Base-by-base conservation (phyloP, 2,888 invertebrate species). In the Drosophila ustulata region DNA sequence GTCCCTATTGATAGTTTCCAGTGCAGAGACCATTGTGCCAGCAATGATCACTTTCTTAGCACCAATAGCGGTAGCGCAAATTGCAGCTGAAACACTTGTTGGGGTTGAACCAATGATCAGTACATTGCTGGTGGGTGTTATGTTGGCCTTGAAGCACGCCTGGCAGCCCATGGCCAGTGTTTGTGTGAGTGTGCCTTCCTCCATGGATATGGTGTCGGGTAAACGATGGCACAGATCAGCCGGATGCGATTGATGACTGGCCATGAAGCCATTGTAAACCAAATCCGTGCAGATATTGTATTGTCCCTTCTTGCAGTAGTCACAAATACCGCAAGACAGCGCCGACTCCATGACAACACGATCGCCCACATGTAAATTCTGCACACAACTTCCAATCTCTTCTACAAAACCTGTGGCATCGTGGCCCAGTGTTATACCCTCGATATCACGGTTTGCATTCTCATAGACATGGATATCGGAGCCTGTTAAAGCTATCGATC, bases 271-370 rank as follows among this genome's bases (percentile, higher is more conserved):
- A 25, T 86, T 88, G 53, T 88, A 91, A 3, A 77, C 66, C 53
- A 91, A 67, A 2, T 87, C 74, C 1, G 71, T 39, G 37, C 91
- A 91, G 43, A 92, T 81, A 59, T 91, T 92, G 66, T 91, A 91
- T 0, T 71, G 56, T 0, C 91, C 91, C 0, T 56, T 66, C 41
- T 97, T 97, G 93, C 99, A 99, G 91, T 94, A 95, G 58, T 94
- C 93, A 91, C 99, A 99, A 58, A 93, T 93, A 51, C 97, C 94
- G 90, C 99, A 99, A 4, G 96, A 95, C 53, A 97, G 95, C 1
- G 98, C 98, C 0, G 98, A 98, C 92, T 98, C 98, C 74, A 98
- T 95, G 1, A 97, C 98, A 5, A 98, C 98, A 77, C 97, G 94
- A 93, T 98, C 98, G 3, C 98, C 98, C 91, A 93, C 92, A 93